Base-by-base conservation (phyloP, 2,113 vertebrate genomes). In the Protobothrops flavoviridis region DNA sequence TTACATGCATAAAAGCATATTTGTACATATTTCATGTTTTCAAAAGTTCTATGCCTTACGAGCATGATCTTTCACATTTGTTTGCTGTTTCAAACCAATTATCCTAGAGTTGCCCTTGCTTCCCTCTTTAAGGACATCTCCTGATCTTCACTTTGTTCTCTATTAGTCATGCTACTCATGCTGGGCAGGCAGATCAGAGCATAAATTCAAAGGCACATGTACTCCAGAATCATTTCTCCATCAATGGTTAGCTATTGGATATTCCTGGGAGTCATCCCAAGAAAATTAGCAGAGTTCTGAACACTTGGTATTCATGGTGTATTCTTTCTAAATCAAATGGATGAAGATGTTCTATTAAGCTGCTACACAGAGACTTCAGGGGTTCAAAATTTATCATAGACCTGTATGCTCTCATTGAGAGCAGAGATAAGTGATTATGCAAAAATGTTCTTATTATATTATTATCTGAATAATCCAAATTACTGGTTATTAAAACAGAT, bases 401-500 rank as follows among this genome's bases (percentile, higher is more conserved):
- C 89, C 21, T 74, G 57, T 69, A 95, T 90, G 64, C 81, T 90
- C 7, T 81, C 93, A 9, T 81, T 95, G 92, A 94, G 95, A 93
- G 39, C 50, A 91, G 43, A 85, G 94, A 96, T 96, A 96, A 94
- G 96, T 95, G 93, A 91, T 94, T 89, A 87, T 0, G 0, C 87
- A 96, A 96, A 94, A 86, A 94, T 89, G 85, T 12, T 92, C 86
- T 95, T 95, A 96, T 96, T 97, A 97, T 96, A 92, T 90, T 93
- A 93, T 97, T 96, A 96, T 95, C 92, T 94, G 95, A 96, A 94
- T n/a, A 91, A 95, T 92, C 89, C 61, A 91, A 56, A 96, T 95
- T 95, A 59, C 90, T 95, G 94, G 94, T 96, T 96, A 96, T 96
- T 91, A 95, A 96, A 93, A 96, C 74, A 94, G 89, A 96, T 96